These are phyloP conservation scores for Cololabis saira DNA, from an alignment of 2,113 vertebrate species.

Conservation along the genomic window DNA sequence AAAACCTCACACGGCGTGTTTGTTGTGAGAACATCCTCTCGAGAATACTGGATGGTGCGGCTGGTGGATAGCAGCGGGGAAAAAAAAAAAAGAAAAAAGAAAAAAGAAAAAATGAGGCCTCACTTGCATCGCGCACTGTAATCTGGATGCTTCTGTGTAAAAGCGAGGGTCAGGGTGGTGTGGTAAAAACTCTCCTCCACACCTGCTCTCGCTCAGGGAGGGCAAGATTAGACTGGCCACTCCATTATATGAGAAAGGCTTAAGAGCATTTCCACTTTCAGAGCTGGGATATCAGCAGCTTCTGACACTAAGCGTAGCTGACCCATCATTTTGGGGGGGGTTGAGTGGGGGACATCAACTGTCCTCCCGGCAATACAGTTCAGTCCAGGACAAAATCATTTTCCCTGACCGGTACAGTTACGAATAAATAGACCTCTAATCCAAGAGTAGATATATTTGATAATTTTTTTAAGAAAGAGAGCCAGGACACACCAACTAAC, in stretches of 20 bases:
- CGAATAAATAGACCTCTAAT: neutral
- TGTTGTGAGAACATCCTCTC: conserved; percentile 38
- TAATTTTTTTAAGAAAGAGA: conserved; percentile 6
- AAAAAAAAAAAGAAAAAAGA: conserved; percentile 2
- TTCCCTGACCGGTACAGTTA: conserved; percentile 2
- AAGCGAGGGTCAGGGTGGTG: conserved; percentile 61
- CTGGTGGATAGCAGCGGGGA: conserved; percentile 17
- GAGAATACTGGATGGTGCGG: conserved; percentile 26
- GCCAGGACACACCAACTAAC: neutral
- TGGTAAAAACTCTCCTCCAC: conserved; percentile 51
- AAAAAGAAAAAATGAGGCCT: conserved; percentile 4
- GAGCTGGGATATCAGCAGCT: conserved; percentile 71
- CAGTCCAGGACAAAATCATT: conserved; percentile 10
- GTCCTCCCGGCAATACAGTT: conserved; percentile 32
- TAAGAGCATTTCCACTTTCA: conserved; percentile 75
- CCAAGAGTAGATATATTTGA: neutral
- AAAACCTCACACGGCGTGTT: conserved; percentile 36
- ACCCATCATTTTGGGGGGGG: conserved; percentile 71
- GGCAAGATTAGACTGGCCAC: conserved; percentile 71
- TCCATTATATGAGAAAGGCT: conserved; percentile 71
- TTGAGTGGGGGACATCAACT: conserved; percentile 41
- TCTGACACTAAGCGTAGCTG: conserved; percentile 76
- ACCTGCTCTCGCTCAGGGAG: conserved; percentile 63
- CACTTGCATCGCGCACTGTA: conserved; percentile 37
- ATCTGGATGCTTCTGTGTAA: conserved; percentile 46